phyloP scores from a whole-genome alignment of 2,797 vertebrate species.

The Semotilus atromaculatus region DNA sequence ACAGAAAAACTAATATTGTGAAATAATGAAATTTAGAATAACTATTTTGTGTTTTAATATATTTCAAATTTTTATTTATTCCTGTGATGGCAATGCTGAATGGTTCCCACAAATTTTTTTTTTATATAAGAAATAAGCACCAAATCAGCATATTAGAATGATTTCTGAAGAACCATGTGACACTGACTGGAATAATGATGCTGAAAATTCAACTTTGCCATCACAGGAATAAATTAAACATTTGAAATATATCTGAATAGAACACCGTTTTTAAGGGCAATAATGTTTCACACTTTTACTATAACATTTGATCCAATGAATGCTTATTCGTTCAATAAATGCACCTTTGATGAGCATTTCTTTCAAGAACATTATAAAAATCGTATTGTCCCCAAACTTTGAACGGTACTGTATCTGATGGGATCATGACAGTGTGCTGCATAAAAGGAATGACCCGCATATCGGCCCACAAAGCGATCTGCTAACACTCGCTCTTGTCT shows the following conservation, averaged over 20 bases:
- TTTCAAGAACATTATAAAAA: not conserved
- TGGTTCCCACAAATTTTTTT: not conserved
- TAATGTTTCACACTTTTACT: not conserved
- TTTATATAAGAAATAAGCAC: not conserved
- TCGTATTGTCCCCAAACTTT: not conserved
- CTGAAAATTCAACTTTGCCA: not conserved
- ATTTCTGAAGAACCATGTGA: not conserved
- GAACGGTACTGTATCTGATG: not conserved
- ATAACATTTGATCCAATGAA: not conserved
- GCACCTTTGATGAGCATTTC: not conserved
- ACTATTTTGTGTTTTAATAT: not conserved
- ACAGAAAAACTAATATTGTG: not conserved
- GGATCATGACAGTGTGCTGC: slow-evolving; percentile 4
- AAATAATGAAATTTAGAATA: not conserved
- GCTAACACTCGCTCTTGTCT: slow-evolving; percentile 25
- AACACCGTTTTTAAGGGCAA: too few relatives aligned
- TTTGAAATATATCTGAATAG: not conserved
- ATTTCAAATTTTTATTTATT: not conserved
- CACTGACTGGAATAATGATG: too few relatives aligned
- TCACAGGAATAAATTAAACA: not conserved
- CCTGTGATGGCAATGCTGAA: not conserved
- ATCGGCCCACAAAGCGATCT: slow-evolving; percentile 2
- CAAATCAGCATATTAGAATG: not conserved
- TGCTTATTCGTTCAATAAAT: not conserved
- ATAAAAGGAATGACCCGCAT: not conserved